phyloP scores from a whole-genome alignment of 2,797 vertebrate genomes.

The Lophius americanus region DNA sequence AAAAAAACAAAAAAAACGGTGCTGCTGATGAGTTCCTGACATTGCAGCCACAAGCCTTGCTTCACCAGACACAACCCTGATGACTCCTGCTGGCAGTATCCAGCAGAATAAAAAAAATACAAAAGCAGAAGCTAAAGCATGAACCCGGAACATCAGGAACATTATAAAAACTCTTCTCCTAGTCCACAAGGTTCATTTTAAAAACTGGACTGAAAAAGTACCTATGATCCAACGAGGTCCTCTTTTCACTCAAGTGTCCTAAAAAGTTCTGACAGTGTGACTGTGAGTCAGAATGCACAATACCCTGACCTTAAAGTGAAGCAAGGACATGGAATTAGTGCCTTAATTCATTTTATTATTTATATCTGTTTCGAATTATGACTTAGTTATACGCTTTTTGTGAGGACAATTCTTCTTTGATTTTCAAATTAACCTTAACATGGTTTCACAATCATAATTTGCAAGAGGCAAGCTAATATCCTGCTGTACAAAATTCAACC shows the following conservation, averaged over 20 bases:
- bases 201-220: not conserved
- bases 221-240: not conserved
- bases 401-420: not conserved
- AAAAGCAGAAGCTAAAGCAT: not conserved
- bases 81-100: conserved; percentile 6
- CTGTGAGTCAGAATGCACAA: conserved; percentile 1
- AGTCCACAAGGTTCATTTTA: no score
- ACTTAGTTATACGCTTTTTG: not conserved
- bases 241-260: not conserved
- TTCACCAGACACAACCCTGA: conserved; percentile 11
- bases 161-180: no score
- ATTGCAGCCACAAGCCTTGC: conserved; percentile 4
- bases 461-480: not conserved
- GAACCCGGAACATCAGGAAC: not conserved
- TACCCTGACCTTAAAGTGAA: not conserved
- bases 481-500: conserved; percentile 43
- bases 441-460: not conserved
- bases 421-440: not conserved
- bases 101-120: conserved; percentile 12
- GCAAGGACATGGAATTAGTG: not conserved
- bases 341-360: conserved; percentile 1
- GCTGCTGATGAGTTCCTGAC: conserved; percentile 10
- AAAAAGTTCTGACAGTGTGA: not conserved
- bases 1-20: no score
- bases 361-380: not conserved